These are phyloP conservation scores for Dryobates pubescens DNA, from an alignment of 2,797 vertebrate species.

Conservation along the genomic window DNA sequence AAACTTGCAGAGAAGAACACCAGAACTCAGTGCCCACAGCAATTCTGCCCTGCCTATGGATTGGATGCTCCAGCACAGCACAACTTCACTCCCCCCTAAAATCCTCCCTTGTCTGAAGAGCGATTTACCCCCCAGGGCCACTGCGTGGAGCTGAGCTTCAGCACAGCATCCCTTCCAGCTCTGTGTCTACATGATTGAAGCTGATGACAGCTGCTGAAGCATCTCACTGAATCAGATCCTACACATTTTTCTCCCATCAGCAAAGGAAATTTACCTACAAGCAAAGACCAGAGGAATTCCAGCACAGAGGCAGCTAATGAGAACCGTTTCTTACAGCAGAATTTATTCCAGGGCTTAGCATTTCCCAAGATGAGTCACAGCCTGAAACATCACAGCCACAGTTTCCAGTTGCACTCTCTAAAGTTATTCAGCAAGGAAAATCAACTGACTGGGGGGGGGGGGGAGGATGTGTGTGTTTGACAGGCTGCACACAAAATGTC, in stretches of 20 bases:
- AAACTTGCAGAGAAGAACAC: neutral
- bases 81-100: neutral
- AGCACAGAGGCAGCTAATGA: neutral
- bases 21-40: neutral
- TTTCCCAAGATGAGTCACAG: neutral
- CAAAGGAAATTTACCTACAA: neutral
- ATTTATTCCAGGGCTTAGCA: neutral
- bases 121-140: neutral
- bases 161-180: neutral
- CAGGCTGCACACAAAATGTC: neutral
- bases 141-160: neutral
- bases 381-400: neutral
- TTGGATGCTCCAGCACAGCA: neutral
- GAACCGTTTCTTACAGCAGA: neutral
- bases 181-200: fast-evolving
- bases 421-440: neutral
- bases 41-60: neutral
- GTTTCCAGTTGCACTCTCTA: neutral
- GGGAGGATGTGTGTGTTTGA: neutral
- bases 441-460: no score
- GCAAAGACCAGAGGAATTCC: neutral
- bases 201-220: neutral
- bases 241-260: neutral
- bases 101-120: neutral
- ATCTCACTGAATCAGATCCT: neutral